Evolutionary conservation across 2,113 vertebrate species (phyloP).

Genomic region (Psittacus erithacus): DNA sequence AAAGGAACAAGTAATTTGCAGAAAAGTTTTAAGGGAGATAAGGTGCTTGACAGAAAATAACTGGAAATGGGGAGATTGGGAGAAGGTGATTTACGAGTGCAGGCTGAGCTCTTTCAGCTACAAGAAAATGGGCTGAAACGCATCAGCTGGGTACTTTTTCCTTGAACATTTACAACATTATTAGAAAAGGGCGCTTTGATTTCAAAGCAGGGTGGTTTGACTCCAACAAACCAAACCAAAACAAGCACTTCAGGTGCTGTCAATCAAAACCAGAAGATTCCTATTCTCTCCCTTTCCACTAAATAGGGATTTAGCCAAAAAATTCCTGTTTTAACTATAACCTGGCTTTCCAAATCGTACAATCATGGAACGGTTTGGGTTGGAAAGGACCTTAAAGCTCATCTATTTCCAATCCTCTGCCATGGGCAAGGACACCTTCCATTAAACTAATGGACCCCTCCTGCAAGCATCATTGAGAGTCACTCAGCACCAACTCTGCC

Average conservation of each 20-base stretch:
- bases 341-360: not conserved
- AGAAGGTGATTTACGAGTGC: constrained; percentile 1
- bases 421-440: not conserved
- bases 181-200: not conserved
- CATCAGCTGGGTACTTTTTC: not conserved
- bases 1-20: constrained; percentile 43
- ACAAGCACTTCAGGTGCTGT: not conserved
- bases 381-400: not conserved
- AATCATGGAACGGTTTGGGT: not conserved
- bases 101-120: not conserved
- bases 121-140: not conserved
- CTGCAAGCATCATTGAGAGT: not conserved
- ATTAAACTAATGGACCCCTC: not conserved
- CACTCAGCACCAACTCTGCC: fast-evolving
- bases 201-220: not conserved
- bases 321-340: not conserved
- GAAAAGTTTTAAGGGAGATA: constrained; percentile 29
- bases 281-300: not conserved
- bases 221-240: not conserved
- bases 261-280: not conserved
- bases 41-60: constrained; percentile 23
- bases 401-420: fast-evolving
- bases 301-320: not conserved
- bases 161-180: not conserved
- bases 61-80: not conserved